Evolutionary conservation across 1,140 invertebrate genomes (phyloP).

Genomic region (Bombus vancouverensis): DNA sequence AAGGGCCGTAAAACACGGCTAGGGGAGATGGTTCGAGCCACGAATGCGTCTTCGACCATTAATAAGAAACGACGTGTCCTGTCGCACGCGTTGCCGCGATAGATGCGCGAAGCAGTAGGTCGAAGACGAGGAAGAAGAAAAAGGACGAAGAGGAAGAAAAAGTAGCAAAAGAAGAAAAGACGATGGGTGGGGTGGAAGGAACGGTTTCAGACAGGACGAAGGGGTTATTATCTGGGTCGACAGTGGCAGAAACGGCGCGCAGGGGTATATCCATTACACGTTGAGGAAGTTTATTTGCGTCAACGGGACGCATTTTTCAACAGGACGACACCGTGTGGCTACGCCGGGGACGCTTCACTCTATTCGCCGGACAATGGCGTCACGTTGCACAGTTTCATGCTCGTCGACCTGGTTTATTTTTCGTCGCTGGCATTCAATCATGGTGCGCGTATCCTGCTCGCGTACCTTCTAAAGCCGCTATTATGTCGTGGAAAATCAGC

Average conservation of each 20-base stretch:
- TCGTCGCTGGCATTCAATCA: slow-evolving; percentile 57
- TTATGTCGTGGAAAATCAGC: slow-evolving; percentile 52
- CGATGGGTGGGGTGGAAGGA: background rate
- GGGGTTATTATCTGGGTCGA: slow-evolving; percentile 57
- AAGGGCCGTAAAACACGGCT: background rate
- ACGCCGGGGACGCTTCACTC: slow-evolving; percentile 11
- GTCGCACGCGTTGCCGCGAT: background rate
- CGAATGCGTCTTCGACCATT: background rate
- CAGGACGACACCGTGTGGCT: slow-evolving; percentile 47
- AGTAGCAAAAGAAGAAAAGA: background rate
- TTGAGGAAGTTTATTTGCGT: slow-evolving; percentile 73
- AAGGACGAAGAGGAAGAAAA: background rate
- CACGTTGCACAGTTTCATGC: slow-evolving; percentile 67
- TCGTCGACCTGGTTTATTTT: slow-evolving; percentile 57
- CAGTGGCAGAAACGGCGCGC: slow-evolving; percentile 28
- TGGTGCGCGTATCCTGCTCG: background rate
- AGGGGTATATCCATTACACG: slow-evolving; percentile 69
- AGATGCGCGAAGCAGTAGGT: too few relatives aligned
- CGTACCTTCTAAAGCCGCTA: background rate
- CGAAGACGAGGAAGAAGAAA: background rate
- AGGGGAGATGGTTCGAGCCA: background rate
- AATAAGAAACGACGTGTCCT: slow-evolving; percentile 5
- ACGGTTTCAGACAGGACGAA: slow-evolving; percentile 7
- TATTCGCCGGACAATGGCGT: slow-evolving; percentile 62
- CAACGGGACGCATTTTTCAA: slow-evolving; percentile 68